These are phyloP conservation scores for Phyllotreta striolata DNA, from an alignment of 2,888 invertebrate genomes.

Conservation along the genomic window DNA sequence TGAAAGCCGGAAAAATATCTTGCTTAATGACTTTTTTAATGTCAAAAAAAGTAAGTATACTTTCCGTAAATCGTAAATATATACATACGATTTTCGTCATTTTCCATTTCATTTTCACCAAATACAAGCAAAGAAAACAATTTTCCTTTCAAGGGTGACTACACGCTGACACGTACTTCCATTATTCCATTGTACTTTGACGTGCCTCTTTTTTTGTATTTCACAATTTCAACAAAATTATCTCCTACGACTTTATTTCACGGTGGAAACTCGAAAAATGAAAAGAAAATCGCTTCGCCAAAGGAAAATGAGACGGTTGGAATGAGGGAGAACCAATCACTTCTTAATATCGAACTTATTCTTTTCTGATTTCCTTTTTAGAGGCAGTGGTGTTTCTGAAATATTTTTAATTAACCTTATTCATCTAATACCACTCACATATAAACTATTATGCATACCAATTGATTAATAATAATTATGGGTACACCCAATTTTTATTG, in stretches of 20 bases:
- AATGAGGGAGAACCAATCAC: conserved; percentile 9
- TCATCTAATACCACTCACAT: no score
- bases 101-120: conserved; percentile 16
- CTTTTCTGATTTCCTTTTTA: neutral
- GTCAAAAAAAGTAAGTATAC: no score
- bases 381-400: neutral
- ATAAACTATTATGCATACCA: no score
- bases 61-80: neutral
- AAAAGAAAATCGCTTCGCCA: neutral
- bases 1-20: no score
- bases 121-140: conserved; percentile 15
- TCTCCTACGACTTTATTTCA: conserved; percentile 14
- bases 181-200: conserved; percentile 16
- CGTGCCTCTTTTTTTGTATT: conserved; percentile 10
- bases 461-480: no score
- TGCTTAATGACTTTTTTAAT: no score
- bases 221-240: conserved; percentile 9
- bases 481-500: no score
- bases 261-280: conserved; percentile 2
- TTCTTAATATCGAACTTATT: conserved; percentile 8
- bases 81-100: conserved; percentile 7
- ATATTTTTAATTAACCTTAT: no score
- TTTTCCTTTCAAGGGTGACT: conserved; percentile 19
- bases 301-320: neutral
- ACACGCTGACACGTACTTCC: conserved; percentile 12